These are phyloP conservation scores for Cyanistes caeruleus DNA, from an alignment of 2,113 vertebrate genomes.

Conservation along the genomic window DNA sequence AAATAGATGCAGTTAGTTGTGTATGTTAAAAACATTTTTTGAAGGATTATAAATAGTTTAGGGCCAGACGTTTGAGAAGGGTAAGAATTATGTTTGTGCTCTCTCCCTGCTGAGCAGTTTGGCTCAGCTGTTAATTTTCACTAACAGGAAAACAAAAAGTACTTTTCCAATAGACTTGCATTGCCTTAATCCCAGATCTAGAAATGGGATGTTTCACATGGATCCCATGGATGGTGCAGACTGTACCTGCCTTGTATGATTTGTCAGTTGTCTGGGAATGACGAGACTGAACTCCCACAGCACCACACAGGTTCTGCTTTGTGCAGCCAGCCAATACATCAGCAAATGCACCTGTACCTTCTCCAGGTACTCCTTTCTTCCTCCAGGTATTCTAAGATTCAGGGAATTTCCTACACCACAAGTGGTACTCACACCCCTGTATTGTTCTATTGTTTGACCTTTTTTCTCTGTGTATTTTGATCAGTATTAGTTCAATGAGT, in stretches of 20 bases:
- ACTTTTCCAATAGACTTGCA: neutral
- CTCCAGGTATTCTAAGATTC: neutral
- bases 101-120: neutral
- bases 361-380: neutral
- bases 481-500: neutral
- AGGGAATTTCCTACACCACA: neutral
- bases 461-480: neutral
- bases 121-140: neutral
- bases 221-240: neutral
- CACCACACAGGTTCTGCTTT: neutral
- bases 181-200: neutral
- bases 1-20: neutral
- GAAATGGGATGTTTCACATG: neutral
- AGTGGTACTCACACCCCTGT: neutral
- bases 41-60: conserved; percentile 13
- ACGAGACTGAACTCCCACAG: neutral
- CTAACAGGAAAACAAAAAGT: neutral
- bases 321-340: neutral
- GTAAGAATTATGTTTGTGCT: neutral
- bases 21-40: neutral
- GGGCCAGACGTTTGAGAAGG: neutral
- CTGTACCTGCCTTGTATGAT: neutral
- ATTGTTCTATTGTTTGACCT: neutral
- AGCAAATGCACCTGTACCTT: neutral
- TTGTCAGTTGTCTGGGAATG: neutral